Conservation (phyloP, 2,888 invertebrate species). For the Lepeophtheirus nordmannii region DNA sequence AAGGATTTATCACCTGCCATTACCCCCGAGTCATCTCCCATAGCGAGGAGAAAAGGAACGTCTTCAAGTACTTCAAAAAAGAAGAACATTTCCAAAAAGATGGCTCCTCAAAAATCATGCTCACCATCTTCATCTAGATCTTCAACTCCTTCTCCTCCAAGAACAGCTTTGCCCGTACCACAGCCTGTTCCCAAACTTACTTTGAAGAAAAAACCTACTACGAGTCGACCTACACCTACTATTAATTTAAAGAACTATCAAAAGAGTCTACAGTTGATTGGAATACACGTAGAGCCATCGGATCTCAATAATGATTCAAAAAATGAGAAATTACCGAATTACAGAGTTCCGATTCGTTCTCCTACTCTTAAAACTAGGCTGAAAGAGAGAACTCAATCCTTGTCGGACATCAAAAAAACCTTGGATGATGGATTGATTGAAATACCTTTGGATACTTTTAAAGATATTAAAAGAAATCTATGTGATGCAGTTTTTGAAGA, state of each 20-base stretch:
- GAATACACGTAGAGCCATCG: neutral
- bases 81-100: too few species aligned
- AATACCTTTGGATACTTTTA: neutral
- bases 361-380: conserved; percentile 5
- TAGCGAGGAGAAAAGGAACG: neutral
- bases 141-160: neutral
- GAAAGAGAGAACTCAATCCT: conserved; percentile 6
- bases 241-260: neutral
- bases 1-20: conserved; percentile 4
- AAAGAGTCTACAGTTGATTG: neutral
- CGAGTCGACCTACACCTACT: neutral
- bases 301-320: neutral
- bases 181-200: neutral
- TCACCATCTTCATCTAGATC: neutral
- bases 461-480: neutral
- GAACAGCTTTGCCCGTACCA: neutral
- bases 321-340: neutral
- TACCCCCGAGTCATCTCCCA: conserved; percentile 5
- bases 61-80: too few species aligned
- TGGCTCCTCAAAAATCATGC: neutral
- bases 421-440: neutral
- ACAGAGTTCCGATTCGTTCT: neutral
- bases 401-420: neutral
- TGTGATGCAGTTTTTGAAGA: conserved; percentile 11
- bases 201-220: neutral